Percentiles rank a stretch among this genome's conserved stretches.
Conservation (phyloP, 1,140 invertebrate genomes). For the Ooceraea biroi region DNA sequence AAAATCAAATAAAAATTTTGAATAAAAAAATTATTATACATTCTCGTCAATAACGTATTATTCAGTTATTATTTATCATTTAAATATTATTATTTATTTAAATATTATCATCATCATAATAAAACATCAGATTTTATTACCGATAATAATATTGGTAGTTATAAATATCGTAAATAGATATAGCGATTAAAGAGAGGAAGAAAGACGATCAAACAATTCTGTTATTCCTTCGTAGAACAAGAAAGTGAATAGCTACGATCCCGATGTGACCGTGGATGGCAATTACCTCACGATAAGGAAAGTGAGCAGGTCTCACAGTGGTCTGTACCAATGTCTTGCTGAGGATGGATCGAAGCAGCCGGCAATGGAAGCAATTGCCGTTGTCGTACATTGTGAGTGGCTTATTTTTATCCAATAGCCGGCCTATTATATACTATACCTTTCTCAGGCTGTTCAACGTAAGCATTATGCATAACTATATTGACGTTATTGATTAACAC, state of each 20-base stretch:
- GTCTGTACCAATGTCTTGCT: slow-evolving; percentile 79
- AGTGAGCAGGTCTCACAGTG: slow-evolving; percentile 74
- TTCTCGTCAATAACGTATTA: too few species aligned
- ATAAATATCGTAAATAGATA: neutral
- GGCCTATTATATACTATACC: neutral
- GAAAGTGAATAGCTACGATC: slow-evolving; percentile 55
- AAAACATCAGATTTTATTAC: too few species aligned
- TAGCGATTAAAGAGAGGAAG: neutral
- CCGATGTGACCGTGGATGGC: slow-evolving; percentile 47
- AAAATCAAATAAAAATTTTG: too few species aligned
- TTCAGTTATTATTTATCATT: too few species aligned
- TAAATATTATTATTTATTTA: too few species aligned
- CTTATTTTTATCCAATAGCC: neutral
- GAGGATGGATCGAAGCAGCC: slow-evolving; percentile 69
- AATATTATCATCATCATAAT: too few species aligned
- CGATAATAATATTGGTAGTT: neutral
- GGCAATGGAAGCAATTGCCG: slow-evolving; percentile 66
- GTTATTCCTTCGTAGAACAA: slow-evolving; percentile 68
- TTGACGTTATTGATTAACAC: slow-evolving; percentile 41
- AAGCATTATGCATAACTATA: neutral
- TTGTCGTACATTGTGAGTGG: slow-evolving; percentile 78
- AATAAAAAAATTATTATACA: too few species aligned
- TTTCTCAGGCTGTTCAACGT: too few species aligned
- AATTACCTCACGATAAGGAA: slow-evolving; percentile 75
- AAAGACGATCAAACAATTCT: slow-evolving; percentile 1